phyloP scores from a whole-genome alignment of 2,797 vertebrate species.

The Anisognathus igniventris region DNA sequence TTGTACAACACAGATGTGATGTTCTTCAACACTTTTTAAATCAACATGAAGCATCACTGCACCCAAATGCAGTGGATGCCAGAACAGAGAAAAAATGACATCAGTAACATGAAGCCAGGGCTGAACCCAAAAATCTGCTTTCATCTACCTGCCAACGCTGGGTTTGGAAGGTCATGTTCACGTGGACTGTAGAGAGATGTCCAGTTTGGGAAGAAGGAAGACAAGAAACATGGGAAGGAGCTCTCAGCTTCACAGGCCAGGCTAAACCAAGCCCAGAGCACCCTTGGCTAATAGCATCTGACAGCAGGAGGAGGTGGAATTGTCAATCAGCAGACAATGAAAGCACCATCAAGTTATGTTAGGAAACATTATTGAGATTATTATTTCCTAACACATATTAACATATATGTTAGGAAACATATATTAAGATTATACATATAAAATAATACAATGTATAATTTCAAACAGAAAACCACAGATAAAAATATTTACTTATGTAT shows the following conservation, averaged over 20 bases:
- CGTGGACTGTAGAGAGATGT: not conserved
- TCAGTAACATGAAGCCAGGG: not conserved
- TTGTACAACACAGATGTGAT: not conserved
- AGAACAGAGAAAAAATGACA: not conserved
- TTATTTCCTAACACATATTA: not conserved
- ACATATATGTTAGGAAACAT: not conserved
- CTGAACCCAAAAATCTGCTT: not conserved
- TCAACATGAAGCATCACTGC: not conserved
- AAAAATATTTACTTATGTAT: not conserved
- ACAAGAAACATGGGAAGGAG: not conserved
- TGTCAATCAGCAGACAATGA: not conserved
- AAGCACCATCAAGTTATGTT: not conserved
- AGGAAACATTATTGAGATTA: not conserved
- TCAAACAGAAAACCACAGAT: not conserved
- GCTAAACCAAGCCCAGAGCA: not conserved
- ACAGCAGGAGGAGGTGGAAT: not conserved
- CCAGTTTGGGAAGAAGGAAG: not conserved
- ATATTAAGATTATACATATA: not conserved
- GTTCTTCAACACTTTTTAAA: not conserved
- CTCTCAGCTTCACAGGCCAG: not conserved
- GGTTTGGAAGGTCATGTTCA: not conserved
- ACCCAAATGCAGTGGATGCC: fast-evolving
- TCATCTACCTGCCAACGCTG: not conserved
- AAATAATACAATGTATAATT: not conserved
- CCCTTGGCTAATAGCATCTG: not conserved